Evolutionary conservation across 2,888 invertebrate genomes (phyloP), one percentile per base, ranked within the genome.

Genomic region (Melieria crassipennis): DNA sequence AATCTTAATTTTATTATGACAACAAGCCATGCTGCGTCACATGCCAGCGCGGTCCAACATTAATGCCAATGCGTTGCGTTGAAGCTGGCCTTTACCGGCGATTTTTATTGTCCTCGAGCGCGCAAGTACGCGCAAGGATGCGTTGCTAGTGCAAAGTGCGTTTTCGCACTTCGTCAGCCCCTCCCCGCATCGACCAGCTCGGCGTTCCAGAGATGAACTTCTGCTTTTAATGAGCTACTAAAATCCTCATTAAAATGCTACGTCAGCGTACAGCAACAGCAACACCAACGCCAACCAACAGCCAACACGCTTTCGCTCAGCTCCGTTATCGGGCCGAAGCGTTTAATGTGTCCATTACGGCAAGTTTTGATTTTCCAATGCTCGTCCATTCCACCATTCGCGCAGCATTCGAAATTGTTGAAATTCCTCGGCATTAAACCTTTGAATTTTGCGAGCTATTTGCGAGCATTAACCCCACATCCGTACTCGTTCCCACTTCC

Each of bases 161-260:
- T 11, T n/a, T 52, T 52, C 52, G 9, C 52, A n/a, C 52, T 30
- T 30, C 30, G 30, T 30, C 30, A 30, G 30, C 30, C 30, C 30
- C 30, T 30, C 2, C 30, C 30, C 30, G 30, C 30, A 30, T 30
- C 30, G 30, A 30, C 3, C 52, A n/a, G 9, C 52, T 52, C 52
- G 5, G 52, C 13, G 9, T 52, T 5, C 52, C 10, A n/a, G 62
- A 82, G 81, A 81, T 81, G 81, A 81, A 82, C 82, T 81, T 82
- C 82, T 82, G 30, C 61, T 81, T 81, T 81, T 81, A 81, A 81
- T 81, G 82, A 81, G 81, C 82, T 82, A 82, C 82, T 81, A 82
- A 81, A 81, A 81, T 65, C 58, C 60, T 60, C 58, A 46, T 60
- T 47, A 13, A 9, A 60, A 11, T 43, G 30, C 45, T 48, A 16